These are phyloP conservation scores for Choreutis nemorana DNA, from an alignment of 2,888 invertebrate species.

Conservation along the genomic window DNA sequence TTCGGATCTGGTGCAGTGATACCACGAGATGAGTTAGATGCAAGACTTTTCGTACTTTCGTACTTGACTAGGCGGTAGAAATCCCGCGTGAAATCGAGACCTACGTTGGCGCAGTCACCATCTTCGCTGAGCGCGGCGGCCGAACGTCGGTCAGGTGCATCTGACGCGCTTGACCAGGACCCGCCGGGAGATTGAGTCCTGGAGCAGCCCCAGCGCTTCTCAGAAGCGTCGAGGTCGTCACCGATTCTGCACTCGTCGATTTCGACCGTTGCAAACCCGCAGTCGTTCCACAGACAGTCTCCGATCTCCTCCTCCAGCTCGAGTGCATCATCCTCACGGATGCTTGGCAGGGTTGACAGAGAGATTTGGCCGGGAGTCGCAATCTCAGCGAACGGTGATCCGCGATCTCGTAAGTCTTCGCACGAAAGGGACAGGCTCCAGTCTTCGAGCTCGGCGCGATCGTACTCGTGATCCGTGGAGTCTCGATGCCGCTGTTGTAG, in stretches of 20 bases:
- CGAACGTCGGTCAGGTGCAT: slow-evolving; percentile 73
- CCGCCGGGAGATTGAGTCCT: slow-evolving; percentile 68
- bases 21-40: slow-evolving; percentile 76
- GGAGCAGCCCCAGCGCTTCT: slow-evolving; percentile 72
- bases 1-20: slow-evolving; percentile 63
- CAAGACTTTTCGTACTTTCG: slow-evolving; percentile 81
- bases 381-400: slow-evolving; percentile 56
- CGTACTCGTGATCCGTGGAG: slow-evolving; percentile 75
- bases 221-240: slow-evolving; percentile 49
- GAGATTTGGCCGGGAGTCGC: slow-evolving; percentile 71
- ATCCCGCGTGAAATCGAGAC: slow-evolving; percentile 79
- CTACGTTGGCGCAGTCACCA: slow-evolving; percentile 73
- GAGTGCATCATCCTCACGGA: slow-evolving; percentile 75
- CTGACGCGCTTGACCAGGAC: slow-evolving; percentile 66
- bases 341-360: slow-evolving; percentile 72
- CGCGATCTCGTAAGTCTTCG: slow-evolving; percentile 70
- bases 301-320: slow-evolving; percentile 78
- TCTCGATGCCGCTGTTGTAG: slow-evolving; percentile 74
- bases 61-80: slow-evolving; percentile 83
- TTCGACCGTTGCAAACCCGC: slow-evolving; percentile 73
- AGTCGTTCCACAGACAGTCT: slow-evolving; percentile 79
- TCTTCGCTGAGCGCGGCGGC: slow-evolving; percentile 75
- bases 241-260: slow-evolving; percentile 71
- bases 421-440: slow-evolving; percentile 79
- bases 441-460: slow-evolving; percentile 78